Evolutionary conservation across 2,797 vertebrate genomes (phyloP), one percentile per base, ranked within the genome.

Genomic region (Aldrovandia affinis): DNA sequence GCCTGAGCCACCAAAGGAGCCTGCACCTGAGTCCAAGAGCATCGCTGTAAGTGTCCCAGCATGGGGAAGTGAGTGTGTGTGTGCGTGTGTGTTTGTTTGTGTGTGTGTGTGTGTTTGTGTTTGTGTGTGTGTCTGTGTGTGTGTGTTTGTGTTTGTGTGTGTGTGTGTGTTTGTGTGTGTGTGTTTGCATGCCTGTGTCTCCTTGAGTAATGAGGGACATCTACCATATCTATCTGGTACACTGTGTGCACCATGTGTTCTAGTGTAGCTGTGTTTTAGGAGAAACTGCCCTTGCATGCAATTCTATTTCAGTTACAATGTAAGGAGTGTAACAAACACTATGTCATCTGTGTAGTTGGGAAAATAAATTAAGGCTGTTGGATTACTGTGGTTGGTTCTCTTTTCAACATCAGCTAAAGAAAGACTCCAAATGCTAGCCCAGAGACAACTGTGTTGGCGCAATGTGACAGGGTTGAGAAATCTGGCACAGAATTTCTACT

Each of bases 361-460:
- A 75, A 25, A 75, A 44, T 6, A 44, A 20, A 42, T 75, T 75
- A 18, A 42, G 39, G 20, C 36, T 8, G 42, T 0, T 25, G 42
- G 39, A 75, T 75, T 75, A 68, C 63, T 33, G 70, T 44, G 39
- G 39, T 44, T 42, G 36, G 5, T 18, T 22, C 68, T 73, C 47
- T 77, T 77, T 28, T 42, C 73, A 47, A 9, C 39, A 14, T 77
- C 73, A 77, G 42, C 39, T 77, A 42, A 47, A 77, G 39, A 77
- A 77, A 77, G 39, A 77, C 15, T 77, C 42, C 25, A 75, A 75
- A 44, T 75, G 20, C 22, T 36, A 75, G 70, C 70, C 70, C 25
- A 36, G 22, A 10, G 42, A 36, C n/a, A n/a, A n/a, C 33, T 70
- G 30, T 70, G 14, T 70, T 33, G 28, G 30, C 65, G 3, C 22